Base-by-base conservation (phyloP, 2,797 vertebrate genomes). In the Typhlichthys eigenmanni region DNA sequence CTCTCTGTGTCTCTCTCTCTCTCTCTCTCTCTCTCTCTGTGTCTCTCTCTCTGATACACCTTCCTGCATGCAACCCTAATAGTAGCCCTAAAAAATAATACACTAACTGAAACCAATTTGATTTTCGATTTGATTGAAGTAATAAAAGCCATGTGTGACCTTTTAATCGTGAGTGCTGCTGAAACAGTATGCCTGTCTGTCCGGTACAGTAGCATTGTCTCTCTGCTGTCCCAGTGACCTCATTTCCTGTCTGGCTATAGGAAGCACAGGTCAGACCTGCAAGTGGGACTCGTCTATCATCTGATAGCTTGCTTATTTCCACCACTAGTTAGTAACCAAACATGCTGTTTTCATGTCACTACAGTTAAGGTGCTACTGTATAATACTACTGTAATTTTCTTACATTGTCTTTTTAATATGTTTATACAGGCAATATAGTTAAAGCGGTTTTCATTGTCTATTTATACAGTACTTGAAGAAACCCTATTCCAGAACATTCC, bases 191-290 rank as follows among this genome's bases (percentile, higher is more conserved):
- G 66, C 78, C 86, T 88, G 84, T 88, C 72, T 47, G 0, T 3
- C 13, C 24, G 14, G 58, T 65, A 66, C 78, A 69, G 78, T 70
- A 72, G 51, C 17, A 12, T 17, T 2, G 12, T 60, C 57, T 81
- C 72, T 81, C 58, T 24, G 32, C 24, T 83, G 78, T 77, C 80
- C 83, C 81, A 83, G 64, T 85, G 78, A 88, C 86, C 87, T 69
- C 72, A 57, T 86, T 67, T 86, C 60, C 78, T 76, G 66, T 47
- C 58, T 24, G 10, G 48, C 14, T 49, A 14, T 43, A 43, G 38
- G 1, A 43, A 43, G 8, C 38, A 2, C 38, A 43, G 38, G 38
- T 43, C 38, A 8, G 38, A 9, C 38, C 38, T 43, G 38, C 9
- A 43, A 9, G 38, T 43, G 38, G 38, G 38, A 43, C 38, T 1